A percentile compares a stretch with the other conserved stretches of the same genome.
These are phyloP conservation scores for Pluvianellus socialis DNA, from an alignment of 2,113 vertebrate genomes.

Conservation along the genomic window DNA sequence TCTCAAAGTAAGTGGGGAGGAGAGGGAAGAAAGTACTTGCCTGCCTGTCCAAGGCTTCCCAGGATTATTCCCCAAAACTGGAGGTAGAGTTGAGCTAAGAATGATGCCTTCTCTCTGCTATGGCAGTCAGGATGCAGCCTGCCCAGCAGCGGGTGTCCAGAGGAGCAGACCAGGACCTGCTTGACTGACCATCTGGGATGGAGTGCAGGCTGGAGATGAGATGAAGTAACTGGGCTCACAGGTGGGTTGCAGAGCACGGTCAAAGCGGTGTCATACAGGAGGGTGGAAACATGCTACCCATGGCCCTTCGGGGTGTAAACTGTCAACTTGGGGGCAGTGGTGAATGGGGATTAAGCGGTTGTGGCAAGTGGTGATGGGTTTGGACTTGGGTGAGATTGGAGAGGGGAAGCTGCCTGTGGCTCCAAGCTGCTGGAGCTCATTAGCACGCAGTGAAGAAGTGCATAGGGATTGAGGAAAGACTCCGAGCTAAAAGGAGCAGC, in stretches of 20 bases:
- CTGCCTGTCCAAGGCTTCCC: background rate
- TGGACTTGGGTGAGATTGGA: background rate
- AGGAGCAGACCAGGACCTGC: background rate
- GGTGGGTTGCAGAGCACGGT: background rate
- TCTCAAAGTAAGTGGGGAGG: background rate
- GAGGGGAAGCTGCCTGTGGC: no score
- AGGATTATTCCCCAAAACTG: background rate
- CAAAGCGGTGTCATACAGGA: background rate
- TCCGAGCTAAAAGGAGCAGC: background rate
- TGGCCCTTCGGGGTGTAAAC: background rate
- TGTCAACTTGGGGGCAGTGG: background rate
- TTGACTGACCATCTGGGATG: no score
- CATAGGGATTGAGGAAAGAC: background rate
- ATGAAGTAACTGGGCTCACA: background rate
- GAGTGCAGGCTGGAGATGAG: background rate
- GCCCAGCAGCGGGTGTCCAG: background rate
- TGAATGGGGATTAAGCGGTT: background rate
- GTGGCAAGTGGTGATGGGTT: background rate
- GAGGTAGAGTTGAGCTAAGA: background rate
- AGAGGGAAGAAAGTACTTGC: background rate
- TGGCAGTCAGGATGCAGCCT: no score
- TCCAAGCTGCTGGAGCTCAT: background rate
- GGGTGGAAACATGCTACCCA: background rate
- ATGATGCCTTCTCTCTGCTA: background rate
- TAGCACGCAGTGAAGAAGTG: background rate